Evolutionary conservation across 2,113 vertebrate genomes (phyloP).

Genomic region (Proteles cristata): DNA sequence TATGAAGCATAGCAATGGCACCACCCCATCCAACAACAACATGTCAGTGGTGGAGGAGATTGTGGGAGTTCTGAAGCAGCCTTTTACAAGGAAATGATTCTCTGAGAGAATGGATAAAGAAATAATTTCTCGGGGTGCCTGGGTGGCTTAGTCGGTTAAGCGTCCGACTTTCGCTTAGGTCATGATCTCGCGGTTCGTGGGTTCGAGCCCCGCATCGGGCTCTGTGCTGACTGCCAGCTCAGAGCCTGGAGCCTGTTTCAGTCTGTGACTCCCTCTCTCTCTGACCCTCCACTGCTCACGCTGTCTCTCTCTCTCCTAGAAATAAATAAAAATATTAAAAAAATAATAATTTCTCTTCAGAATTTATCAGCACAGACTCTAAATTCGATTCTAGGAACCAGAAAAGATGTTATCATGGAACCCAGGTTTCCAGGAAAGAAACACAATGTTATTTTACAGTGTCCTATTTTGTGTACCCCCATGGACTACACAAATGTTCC

Average conservation of each 20-base stretch:
- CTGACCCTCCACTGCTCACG: too few species aligned
- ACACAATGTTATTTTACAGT: neutral
- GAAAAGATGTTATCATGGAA: neutral
- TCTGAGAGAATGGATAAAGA: neutral
- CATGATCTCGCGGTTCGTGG: too few species aligned
- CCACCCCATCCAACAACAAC: neutral
- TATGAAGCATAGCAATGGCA: neutral
- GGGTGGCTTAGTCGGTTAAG: too few species aligned
- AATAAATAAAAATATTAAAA: too few species aligned
- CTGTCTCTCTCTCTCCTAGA: too few species aligned
- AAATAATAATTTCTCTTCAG: neutral
- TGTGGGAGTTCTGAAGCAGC: neutral
- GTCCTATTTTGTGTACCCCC: neutral
- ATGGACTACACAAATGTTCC: neutral
- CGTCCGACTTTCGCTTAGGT: too few species aligned
- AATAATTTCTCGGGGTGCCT: neutral
- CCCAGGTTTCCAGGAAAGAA: neutral
- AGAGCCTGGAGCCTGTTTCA: too few species aligned
- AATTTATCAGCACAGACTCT: conserved; percentile 8
- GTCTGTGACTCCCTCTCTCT: too few species aligned
- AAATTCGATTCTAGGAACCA: neutral
- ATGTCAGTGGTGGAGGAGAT: neutral
- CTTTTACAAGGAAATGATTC: neutral
- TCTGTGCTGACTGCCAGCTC: too few species aligned
- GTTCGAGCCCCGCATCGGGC: too few species aligned